Evolutionary conservation across 92 coral and sea anemone genomes (phyloP).

Genomic region (Desmophyllum pertusum): DNA sequence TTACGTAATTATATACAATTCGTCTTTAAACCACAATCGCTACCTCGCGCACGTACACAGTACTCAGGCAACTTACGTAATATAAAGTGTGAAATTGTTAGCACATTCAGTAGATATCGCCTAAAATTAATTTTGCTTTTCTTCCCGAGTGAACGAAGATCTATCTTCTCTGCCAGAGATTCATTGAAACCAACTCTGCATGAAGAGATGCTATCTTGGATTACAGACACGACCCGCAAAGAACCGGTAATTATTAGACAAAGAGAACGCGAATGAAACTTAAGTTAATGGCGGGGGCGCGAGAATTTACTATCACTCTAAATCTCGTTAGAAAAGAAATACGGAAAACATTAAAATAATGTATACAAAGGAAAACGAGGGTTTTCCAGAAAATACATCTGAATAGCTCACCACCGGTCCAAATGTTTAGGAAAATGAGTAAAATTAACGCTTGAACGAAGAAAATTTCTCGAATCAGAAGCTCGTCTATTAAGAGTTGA

Average conservation of each 20-base stretch:
- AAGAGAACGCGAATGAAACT: too few relatives aligned
- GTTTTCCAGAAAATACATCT: neutral
- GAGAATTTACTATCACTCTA: neutral
- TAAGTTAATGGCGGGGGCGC: neutral
- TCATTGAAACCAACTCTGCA: neutral
- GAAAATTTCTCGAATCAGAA: too few relatives aligned
- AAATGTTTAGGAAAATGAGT: too few relatives aligned
- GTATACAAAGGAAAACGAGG: too few relatives aligned
- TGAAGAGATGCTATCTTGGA: neutral
- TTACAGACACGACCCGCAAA: neutral
- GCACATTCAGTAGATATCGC: neutral
- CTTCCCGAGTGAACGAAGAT: neutral
- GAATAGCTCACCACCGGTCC: neutral
- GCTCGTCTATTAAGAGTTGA: too few relatives aligned
- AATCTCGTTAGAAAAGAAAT: neutral
- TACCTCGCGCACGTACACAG: neutral
- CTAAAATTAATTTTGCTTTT: neutral
- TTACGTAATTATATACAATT: neutral
- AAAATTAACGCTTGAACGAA: too few relatives aligned
- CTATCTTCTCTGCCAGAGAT: neutral
- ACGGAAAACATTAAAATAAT: too few relatives aligned
- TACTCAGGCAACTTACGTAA: neutral
- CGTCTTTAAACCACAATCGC: slow-evolving; percentile 18
- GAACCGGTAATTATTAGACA: neutral
- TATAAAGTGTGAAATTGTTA: too few relatives aligned